Base-by-base conservation (phyloP, 2,113 vertebrate species). In the Thymallus thymallus region DNA sequence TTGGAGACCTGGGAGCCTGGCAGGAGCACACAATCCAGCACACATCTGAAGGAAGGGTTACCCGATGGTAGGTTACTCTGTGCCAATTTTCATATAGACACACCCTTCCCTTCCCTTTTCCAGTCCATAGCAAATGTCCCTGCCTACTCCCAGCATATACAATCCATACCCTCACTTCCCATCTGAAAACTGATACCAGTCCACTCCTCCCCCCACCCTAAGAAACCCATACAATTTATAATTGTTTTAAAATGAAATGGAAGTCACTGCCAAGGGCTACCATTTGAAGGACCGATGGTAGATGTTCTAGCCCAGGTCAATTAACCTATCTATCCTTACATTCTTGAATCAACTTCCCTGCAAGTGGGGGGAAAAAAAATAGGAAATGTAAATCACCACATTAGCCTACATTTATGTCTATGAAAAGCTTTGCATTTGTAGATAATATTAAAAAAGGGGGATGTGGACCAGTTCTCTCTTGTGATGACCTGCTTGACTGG, bases 21-120 rank as follows among this genome's bases (percentile, higher is more conserved):
- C 97, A 99, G 93, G 98, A 98, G 83, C 98, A 99, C 91, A 98
- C 96, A 0, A 94, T 96, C 2, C 96, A 98, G 90, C 98, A 99
- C 89, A 97, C 96, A 0, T 92, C 95, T 0, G 95, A 98, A 65
- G 94, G 95, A 0, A 94, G 94, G 90, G 94, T 13, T 99, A 96
- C 91, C 92, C 94, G 12, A 51, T 51, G 48, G 48, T 51, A 51
- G 48, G 48, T 51, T 51, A 18, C 48, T 18, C 12, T 2, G 96
- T 96, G 74, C 89, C 95, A 0, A 91, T 96, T 60, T 97, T 96
- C 88, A 91, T 98, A 85, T 97, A 89, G 23, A 26, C 5, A 29
- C 24, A 3, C 24, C 41, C 41, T 45, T 45, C 62, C 23, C 26
- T 29, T 22, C 62, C n/a, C 62, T 26, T 26, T 32, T 29, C 64